These are phyloP conservation scores for Myiozetetes cayanensis DNA, from an alignment of 2,113 vertebrate genomes.

Conservation along the genomic window DNA sequence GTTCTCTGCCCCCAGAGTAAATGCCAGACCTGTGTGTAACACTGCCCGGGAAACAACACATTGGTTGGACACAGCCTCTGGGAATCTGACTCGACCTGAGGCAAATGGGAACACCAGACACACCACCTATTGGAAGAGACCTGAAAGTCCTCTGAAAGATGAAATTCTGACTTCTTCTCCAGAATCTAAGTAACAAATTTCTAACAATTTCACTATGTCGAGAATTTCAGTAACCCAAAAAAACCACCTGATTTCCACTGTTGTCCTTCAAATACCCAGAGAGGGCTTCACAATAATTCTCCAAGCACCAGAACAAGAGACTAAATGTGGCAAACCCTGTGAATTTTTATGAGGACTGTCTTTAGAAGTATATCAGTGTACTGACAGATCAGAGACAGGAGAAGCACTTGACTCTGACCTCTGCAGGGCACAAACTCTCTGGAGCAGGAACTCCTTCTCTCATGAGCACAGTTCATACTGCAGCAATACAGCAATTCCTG, in stretches of 20 bases:
- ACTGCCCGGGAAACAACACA: background rate
- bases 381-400: constrained; percentile 34
- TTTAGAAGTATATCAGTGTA: background rate
- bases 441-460: background rate
- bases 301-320: background rate
- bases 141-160: background rate
- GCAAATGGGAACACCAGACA: background rate
- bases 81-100: background rate
- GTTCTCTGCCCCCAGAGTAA: background rate
- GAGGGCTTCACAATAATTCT: background rate
- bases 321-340: background rate
- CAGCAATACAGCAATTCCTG: background rate
- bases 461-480: background rate
- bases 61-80: background rate
- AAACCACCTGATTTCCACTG: background rate
- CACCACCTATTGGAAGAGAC: background rate
- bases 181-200: background rate
- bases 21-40: background rate
- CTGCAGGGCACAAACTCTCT: background rate
- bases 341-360: background rate
- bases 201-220: background rate
- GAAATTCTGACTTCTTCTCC: background rate
- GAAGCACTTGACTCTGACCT: constrained; percentile 17
- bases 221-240: background rate
- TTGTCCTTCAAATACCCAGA: background rate